Conservation (phyloP, 2,113 vertebrate species). For the Columba livia region DNA sequence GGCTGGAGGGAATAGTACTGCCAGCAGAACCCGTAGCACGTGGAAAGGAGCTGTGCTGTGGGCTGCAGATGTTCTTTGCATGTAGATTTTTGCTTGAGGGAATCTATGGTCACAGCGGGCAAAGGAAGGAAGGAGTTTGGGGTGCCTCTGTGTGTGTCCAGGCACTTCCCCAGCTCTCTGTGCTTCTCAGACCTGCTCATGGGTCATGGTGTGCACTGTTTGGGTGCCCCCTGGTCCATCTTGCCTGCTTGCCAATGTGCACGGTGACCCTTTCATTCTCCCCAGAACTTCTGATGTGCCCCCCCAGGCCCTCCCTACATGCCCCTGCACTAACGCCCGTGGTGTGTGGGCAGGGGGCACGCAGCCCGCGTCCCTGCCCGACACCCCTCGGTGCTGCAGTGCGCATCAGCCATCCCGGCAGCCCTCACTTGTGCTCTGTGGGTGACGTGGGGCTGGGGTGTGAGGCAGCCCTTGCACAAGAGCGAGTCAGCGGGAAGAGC, state of each 20-base stretch:
- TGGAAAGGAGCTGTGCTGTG: rapidly evolving
- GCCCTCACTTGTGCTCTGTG: rapidly evolving
- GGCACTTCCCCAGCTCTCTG: neutral
- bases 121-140: neutral
- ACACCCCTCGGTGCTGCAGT: neutral
- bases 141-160: neutral
- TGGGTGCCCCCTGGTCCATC: neutral
- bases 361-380: neutral
- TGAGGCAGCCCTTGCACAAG: no score
- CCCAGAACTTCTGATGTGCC: neutral
- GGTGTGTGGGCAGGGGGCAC: no score
- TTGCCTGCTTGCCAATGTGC: neutral
- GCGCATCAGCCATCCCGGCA: no score
- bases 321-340: rapidly evolving
- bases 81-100: neutral
- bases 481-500: no score
- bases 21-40: neutral
- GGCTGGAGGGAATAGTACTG: neutral
- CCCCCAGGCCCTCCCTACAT: neutral
- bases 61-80: neutral
- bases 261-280: neutral
- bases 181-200: neutral
- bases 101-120: neutral
- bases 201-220: neutral
- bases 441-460: neutral